Percentiles rank a stretch among this genome's conserved stretches.
phyloP scores from a whole-genome alignment of 2,113 vertebrate species.

The Crotalus horridus region DNA sequence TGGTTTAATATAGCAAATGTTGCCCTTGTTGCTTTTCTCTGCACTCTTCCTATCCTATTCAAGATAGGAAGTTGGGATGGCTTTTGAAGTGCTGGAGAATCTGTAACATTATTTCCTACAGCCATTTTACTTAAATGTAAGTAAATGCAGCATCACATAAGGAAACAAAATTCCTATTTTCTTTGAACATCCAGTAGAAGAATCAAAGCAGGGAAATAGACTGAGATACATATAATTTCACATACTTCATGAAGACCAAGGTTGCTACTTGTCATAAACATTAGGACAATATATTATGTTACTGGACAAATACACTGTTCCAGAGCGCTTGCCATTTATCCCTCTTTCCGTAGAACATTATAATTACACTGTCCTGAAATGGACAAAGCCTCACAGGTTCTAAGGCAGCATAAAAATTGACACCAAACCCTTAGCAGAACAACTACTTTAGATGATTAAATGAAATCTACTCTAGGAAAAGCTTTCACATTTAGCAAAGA shows the following conservation, averaged over 20 bases:
- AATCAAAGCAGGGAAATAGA: neutral
- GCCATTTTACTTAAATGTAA: neutral
- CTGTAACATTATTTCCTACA: neutral
- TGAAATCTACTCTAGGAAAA: neutral
- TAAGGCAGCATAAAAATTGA: slow-evolving; percentile 10
- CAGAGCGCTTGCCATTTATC: fast-evolving
- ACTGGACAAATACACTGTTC: neutral
- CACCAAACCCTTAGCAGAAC: neutral
- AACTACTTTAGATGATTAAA: slow-evolving; percentile 1
- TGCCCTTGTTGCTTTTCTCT: neutral
- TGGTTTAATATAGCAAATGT: neutral
- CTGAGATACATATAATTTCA: neutral
- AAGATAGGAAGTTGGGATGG: neutral
- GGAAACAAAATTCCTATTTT: neutral
- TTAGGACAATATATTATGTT: neutral
- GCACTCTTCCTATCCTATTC: neutral
- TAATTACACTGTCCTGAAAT: neutral
- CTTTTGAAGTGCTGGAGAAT: neutral
- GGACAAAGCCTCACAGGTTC: neutral
- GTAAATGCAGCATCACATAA: neutral
- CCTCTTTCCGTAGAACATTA: neutral
- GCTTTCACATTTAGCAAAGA: neutral
- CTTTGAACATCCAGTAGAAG: neutral
- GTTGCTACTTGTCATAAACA: slow-evolving; percentile 3
- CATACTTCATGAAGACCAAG: neutral